phyloP scores from a whole-genome alignment of 2,888 invertebrate species.

The Sericinus montela region DNA sequence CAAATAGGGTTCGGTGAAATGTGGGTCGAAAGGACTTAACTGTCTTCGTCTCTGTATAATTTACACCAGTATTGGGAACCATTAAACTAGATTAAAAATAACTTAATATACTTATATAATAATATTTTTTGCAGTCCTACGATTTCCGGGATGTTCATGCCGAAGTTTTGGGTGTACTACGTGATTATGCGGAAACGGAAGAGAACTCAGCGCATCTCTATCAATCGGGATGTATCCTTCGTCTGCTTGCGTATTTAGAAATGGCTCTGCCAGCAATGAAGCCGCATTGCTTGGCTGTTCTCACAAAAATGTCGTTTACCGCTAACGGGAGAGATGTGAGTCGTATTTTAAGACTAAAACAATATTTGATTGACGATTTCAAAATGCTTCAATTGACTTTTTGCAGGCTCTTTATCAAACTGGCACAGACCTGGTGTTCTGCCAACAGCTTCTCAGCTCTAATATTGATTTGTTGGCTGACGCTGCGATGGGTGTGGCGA shows the following conservation, averaged over 20 bases:
- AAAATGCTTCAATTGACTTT: not conserved
- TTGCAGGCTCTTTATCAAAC: slow-evolving; percentile 60
- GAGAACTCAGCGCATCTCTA: slow-evolving; percentile 61
- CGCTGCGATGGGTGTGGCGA: slow-evolving; percentile 68
- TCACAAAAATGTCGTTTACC: slow-evolving; percentile 66
- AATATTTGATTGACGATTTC: not conserved
- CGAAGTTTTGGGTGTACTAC: slow-evolving; percentile 53
- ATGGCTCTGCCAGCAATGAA: slow-evolving; percentile 69
- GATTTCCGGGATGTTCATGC: slow-evolving; percentile 70
- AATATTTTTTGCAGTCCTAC: slow-evolving; percentile 44
- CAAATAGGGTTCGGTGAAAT: no score
- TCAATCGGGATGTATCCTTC: slow-evolving; percentile 60
- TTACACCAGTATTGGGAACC: no score
- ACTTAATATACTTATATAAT: no score
- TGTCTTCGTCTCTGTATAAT: no score
- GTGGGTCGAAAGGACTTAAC: no score
- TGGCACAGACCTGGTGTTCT: slow-evolving; percentile 64
- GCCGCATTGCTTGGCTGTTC: slow-evolving; percentile 61
- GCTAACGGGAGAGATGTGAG: slow-evolving; percentile 57
- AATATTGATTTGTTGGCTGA: slow-evolving; percentile 61
- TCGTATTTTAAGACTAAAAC: no score
- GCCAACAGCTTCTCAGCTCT: slow-evolving; percentile 60
- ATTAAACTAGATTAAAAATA: no score
- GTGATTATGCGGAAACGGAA: slow-evolving; percentile 64
- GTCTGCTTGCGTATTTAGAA: slow-evolving; percentile 63